Evolutionary conservation across 2,888 invertebrate genomes (phyloP).

Genomic region (Drosophila siamana): DNA sequence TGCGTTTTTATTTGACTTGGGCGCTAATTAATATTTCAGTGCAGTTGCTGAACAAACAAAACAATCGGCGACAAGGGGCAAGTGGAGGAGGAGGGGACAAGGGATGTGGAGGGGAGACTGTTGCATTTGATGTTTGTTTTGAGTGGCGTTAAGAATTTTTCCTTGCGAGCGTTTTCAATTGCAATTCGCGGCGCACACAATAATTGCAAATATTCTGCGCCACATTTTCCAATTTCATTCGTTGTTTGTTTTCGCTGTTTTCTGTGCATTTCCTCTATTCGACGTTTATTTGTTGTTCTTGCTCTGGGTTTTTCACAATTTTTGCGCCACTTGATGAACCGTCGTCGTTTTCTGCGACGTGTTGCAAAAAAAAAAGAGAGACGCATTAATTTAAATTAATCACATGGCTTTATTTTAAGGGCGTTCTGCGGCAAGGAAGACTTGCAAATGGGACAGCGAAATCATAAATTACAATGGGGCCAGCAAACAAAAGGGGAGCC

Average conservation of each 20-base stretch:
- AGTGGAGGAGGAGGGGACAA: not conserved
- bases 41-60: slow-evolving; percentile 66
- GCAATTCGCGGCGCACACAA: slow-evolving; percentile 45
- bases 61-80: slow-evolving; percentile 12
- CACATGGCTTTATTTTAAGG: slow-evolving; percentile 43
- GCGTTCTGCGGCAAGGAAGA: slow-evolving; percentile 38
- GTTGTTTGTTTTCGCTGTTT: slow-evolving; percentile 27
- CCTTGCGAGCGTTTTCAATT: slow-evolving; percentile 57
- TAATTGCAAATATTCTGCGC: slow-evolving; percentile 55
- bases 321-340: slow-evolving; percentile 29
- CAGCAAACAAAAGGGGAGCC: not conserved
- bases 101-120: not conserved
- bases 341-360: slow-evolving; percentile 15
- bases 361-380: slow-evolving; percentile 21
- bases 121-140: slow-evolving; percentile 57
- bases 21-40: slow-evolving; percentile 69
- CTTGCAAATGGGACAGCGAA: slow-evolving; percentile 34
- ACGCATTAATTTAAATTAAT: slow-evolving; percentile 64
- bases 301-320: slow-evolving; percentile 57
- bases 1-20: slow-evolving; percentile 60
- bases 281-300: slow-evolving; percentile 50
- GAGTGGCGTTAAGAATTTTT: slow-evolving; percentile 62
- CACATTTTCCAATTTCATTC: slow-evolving; percentile 30
- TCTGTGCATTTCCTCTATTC: slow-evolving; percentile 52
- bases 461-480: slow-evolving; percentile 49